Evolutionary conservation across 2,797 vertebrate genomes (phyloP).

Genomic region (Avahi laniger): DNA sequence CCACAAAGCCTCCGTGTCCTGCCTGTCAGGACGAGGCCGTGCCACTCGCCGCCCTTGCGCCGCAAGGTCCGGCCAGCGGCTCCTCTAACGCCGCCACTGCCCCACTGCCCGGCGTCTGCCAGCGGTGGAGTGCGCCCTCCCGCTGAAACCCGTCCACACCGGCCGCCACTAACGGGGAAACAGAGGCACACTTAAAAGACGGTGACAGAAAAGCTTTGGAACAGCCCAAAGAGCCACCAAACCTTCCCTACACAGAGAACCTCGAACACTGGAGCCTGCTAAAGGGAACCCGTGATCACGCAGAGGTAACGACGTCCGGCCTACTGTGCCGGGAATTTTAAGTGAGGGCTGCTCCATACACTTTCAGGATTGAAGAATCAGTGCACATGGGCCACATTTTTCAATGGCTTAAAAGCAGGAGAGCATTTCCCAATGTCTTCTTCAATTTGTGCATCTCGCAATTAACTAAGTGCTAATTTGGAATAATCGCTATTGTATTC

Average conservation of each 20-base stretch:
- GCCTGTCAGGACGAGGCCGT: accelerated
- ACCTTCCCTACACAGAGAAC: not conserved
- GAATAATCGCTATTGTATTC: accelerated
- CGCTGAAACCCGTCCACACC: accelerated
- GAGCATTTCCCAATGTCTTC: not conserved
- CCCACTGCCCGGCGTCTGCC: accelerated
- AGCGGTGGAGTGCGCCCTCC: not conserved
- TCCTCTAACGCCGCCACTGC: not conserved
- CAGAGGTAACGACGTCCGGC: not conserved
- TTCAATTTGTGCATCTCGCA: not conserved
- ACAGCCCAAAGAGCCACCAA: not conserved
- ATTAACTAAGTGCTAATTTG: not conserved
- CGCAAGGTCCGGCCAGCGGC: accelerated
- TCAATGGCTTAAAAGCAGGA: not conserved
- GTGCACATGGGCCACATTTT: not conserved
- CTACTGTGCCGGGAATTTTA: not conserved
- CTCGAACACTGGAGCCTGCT: not conserved
- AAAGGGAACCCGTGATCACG: not conserved
- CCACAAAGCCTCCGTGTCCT: not conserved
- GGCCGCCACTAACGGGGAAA: too few relatives aligned
- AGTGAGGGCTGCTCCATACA: not conserved
- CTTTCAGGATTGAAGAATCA: not conserved
- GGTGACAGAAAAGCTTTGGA: not conserved
- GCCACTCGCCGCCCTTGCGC: not conserved
- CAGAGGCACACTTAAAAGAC: not conserved